Evolutionary conservation across 2,797 vertebrate genomes (phyloP), one percentile per base, ranked within the genome.

Genomic region (Mionectes olivaceus): DNA sequence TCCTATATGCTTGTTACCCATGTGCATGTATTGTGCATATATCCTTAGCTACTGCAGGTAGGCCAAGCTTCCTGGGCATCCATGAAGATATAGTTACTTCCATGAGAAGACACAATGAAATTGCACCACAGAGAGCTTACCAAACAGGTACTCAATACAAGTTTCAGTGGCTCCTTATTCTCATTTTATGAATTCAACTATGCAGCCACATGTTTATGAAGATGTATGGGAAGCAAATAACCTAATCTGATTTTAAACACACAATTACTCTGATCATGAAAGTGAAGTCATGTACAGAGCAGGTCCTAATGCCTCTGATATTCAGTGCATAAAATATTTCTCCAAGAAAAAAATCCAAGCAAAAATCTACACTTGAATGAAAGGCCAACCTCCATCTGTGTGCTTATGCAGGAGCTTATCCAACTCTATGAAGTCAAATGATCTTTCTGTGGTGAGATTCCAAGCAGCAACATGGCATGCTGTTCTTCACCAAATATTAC

Each of bases 141-240:
- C 5, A 47, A 73, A 35, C 50, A 65, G 19, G 10, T 25, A 35
- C 33, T 22, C 0, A 0, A 52, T 14, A 22, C 2, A 6, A 30
- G 70, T 68, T 81, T 78, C 44, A 52, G 43, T 41, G 73, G n/a
- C 14, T 87, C 18, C 47, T 81, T 37, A 57, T 10, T 25, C 19
- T 79, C 19, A 32, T 59, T 71, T 83, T 78, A 50, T 60, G 47
- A 57, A 41, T 21, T 60, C 59, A 86, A 2, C n/a, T 57, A 10
- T 33, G 30, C 43, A 71, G 69, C 39, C 28, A 64, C 16, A 6
- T 5, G 8, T 59, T 83, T 57, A 57, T 65, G 32, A 71, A 91
- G 61, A 44, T 30, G 6, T 8, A 32, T 11, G 16, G 28, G 44
- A 80, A 92, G 27, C 35, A 86, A 78, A 80, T 52, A 74, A 64